Evolutionary conservation across 1,140 invertebrate genomes (phyloP).

Genomic region (Nephila pilipes): DNA sequence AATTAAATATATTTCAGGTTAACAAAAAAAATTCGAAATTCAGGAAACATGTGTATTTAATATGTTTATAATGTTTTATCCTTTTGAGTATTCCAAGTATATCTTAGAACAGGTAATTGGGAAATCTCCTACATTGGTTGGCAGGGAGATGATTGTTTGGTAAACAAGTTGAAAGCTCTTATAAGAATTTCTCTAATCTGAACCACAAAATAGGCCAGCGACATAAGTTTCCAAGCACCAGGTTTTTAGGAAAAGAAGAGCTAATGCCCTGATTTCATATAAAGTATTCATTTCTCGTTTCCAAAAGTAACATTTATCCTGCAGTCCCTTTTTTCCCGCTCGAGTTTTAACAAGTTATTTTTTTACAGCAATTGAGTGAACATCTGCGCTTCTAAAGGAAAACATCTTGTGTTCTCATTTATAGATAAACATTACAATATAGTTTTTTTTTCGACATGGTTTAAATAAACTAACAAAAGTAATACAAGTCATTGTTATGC

Average conservation of each 20-base stretch:
- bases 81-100: no score
- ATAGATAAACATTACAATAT: no score
- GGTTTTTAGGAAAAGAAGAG: slow-evolving; percentile 20
- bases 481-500: no score
- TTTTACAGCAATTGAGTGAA: neutral
- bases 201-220: slow-evolving; percentile 21
- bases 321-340: neutral
- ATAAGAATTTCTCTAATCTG: neutral
- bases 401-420: neutral
- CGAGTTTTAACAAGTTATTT: neutral
- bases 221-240: neutral
- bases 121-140: no score
- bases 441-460: no score
- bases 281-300: slow-evolving; percentile 25
- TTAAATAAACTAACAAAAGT: no score
- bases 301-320: neutral
- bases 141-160: neutral
- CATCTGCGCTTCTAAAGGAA: neutral
- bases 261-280: neutral
- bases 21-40: no score
- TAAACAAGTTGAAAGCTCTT: neutral
- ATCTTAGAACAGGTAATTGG: no score
- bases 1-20: no score
- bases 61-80: no score
- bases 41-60: no score